phyloP scores from a whole-genome alignment of 2,797 vertebrate genomes.

The Artibeus lituratus region DNA sequence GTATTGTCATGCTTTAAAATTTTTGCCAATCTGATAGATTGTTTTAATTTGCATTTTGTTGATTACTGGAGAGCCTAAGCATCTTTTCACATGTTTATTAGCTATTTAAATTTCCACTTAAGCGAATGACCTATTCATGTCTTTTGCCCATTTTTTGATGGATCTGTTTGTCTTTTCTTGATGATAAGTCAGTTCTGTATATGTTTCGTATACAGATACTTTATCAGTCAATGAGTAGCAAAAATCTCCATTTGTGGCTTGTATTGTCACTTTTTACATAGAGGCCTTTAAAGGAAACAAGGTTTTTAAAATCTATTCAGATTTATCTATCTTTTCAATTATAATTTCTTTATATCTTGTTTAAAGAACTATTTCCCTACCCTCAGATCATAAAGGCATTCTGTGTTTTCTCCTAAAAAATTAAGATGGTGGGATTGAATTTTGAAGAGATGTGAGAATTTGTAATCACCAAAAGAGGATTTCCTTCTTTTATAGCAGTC shows the following conservation, averaged over 20 bases:
- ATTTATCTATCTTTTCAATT: not conserved
- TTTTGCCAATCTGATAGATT: not conserved
- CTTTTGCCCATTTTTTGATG: slow-evolving; percentile 11
- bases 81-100: not conserved
- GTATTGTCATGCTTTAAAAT: not conserved
- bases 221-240: not conserved
- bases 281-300: not conserved
- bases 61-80: not conserved
- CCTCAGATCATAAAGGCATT: not conserved
- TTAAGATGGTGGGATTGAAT: not conserved
- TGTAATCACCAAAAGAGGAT: not conserved
- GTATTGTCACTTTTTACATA: not conserved
- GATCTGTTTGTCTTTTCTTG: not conserved
- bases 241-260: not conserved
- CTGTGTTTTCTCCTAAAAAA: not conserved
- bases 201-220: not conserved
- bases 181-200: not conserved
- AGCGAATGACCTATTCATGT: not conserved
- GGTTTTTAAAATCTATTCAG: not conserved
- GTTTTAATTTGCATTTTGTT: not conserved
- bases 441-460: not conserved
- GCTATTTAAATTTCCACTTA: slow-evolving; percentile 5
- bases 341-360: not conserved
- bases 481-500: not conserved
- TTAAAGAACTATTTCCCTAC: slow-evolving; percentile 9